Base-by-base conservation (phyloP, 2,113 vertebrate species). In the Petroica traversi region DNA sequence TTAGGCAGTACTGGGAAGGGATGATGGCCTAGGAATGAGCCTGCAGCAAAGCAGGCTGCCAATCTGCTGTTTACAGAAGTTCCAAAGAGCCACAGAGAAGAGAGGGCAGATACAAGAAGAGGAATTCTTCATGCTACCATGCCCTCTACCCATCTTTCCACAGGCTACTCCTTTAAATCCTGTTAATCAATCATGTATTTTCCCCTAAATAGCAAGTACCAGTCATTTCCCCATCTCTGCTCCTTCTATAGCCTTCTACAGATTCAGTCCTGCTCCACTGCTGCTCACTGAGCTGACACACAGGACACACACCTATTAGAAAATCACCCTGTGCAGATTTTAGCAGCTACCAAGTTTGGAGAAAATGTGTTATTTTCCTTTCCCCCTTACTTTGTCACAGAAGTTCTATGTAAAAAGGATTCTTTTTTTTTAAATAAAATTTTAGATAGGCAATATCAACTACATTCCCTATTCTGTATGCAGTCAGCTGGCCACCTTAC, bases 1-100 rank as follows among this genome's bases (percentile, higher is more conserved):
- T 74, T 34, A 5, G 1, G 2, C 25, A 71, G 51, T 14, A 3
- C 33, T 26, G 29, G 54, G 43, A 61, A 71, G 12, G 63, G 51
- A 62, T 19, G 2, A 17, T 0, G 0, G 13, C n/a, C 40, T 6
- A 16, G 14, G 17, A 69, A 74, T 0, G 0, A 82, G 43, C 23
- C n/a, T 0, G 7, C 63, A 58, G 68, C 31, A 81, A 49, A 58
- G 61, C 20, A 33, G 17, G 19, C 36, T 84, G 63, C 19, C 2
- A 0, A 38, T 22, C 31, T 61, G 31, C 74, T 62, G 22, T 14
- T 66, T 40, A 34, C 12, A 45, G 40, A 92, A 84, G 57, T 6
- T 54, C 23, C 20, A 19, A 89, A 67, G 48, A 7, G 6, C 13
- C 23, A 64, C 26, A 59, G 5, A 23, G 12, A 77, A 67, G 14